phyloP scores from a whole-genome alignment of 2,888 invertebrate species.

The Invenusta paracnida region DNA sequence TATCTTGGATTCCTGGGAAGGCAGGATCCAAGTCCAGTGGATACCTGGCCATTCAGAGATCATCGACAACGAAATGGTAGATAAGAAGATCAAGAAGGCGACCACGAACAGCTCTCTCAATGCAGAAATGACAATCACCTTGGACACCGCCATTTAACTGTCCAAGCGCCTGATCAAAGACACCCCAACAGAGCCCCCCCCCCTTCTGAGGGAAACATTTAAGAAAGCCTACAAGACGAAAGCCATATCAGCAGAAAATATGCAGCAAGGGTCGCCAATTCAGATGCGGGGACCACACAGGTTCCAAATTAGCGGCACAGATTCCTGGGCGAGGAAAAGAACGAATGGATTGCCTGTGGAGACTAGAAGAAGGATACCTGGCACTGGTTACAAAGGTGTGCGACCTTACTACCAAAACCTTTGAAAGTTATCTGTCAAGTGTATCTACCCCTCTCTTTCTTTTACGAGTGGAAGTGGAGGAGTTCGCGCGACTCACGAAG shows the following conservation, averaged over 20 bases:
- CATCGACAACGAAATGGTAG: background rate
- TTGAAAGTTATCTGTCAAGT: too few species aligned
- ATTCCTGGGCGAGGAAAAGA: too few species aligned
- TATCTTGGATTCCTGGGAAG: background rate
- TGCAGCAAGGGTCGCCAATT: background rate
- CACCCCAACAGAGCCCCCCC: background rate
- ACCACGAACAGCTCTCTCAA: background rate
- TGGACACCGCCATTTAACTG: background rate
- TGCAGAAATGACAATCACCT: background rate
- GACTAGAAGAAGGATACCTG: background rate
- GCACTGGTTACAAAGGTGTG: too few species aligned
- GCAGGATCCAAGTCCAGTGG: background rate
- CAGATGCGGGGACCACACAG: background rate
- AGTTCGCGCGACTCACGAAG: background rate
- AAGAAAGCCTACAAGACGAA: background rate
- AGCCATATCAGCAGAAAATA: background rate
- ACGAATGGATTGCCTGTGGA: too few species aligned
- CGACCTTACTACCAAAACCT: too few species aligned
- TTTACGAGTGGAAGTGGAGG: background rate
- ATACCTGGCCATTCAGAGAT: background rate
- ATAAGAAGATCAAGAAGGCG: background rate
- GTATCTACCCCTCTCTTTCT: background rate
- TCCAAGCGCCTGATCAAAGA: background rate
- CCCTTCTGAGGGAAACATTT: background rate
- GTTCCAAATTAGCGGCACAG: background rate